These are phyloP conservation scores for Copsychus sechellarum DNA, from an alignment of 2,113 vertebrate genomes.

Conservation along the genomic window DNA sequence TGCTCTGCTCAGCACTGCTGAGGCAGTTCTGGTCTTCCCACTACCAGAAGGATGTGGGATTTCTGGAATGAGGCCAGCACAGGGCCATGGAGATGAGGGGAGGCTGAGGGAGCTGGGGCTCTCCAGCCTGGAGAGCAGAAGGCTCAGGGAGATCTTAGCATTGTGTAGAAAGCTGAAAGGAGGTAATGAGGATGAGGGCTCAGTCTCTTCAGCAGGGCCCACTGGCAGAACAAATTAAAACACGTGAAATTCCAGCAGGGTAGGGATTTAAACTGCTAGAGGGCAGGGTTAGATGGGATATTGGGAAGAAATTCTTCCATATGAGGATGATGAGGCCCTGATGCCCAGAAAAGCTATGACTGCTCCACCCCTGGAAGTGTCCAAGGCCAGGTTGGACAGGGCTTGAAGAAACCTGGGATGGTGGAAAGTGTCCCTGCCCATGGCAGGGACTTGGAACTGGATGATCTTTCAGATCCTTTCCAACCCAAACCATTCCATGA, in stretches of 20 bases:
- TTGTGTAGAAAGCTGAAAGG: background rate
- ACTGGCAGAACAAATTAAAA: background rate
- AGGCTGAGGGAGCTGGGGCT: background rate
- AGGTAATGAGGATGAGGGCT: background rate
- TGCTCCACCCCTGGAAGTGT: background rate
- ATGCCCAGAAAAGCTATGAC: background rate
- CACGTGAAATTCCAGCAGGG: background rate
- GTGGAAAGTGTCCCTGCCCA: background rate
- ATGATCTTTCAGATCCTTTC: background rate
- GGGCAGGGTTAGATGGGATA: background rate
- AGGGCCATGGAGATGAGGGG: background rate
- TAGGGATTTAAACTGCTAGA: background rate
- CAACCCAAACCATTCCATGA: background rate
- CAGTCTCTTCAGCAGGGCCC: background rate
- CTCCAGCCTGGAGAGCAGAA: background rate
- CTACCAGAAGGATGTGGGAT: background rate
- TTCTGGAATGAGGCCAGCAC: background rate
- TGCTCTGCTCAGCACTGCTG: background rate
- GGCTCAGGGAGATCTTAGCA: background rate
- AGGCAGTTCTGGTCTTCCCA: background rate
- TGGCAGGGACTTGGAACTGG: background rate
- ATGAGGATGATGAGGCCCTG: background rate
- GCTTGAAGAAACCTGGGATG: background rate
- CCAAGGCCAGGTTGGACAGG: fast-evolving
- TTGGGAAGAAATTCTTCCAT: background rate